Conservation (phyloP, 1,140 invertebrate species). For the Drosophila nikananu region DNA sequence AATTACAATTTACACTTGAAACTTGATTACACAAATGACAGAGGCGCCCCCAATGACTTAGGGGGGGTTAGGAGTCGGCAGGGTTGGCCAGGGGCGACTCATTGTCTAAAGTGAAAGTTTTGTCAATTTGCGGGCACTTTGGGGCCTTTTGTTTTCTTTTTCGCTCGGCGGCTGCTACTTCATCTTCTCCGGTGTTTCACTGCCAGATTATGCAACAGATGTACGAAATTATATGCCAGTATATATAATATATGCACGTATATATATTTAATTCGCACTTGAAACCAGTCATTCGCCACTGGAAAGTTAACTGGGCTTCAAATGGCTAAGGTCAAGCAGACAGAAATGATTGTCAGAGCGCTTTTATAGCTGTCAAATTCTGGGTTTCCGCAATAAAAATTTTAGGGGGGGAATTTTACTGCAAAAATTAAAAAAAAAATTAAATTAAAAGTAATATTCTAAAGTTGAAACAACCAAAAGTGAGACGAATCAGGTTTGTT, state of each 20-base stretch:
- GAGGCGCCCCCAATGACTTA: conserved; percentile 12
- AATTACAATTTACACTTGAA: conserved; percentile 66
- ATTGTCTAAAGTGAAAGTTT: conserved; percentile 74
- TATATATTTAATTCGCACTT: conserved; percentile 32
- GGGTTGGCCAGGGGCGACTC: conserved; percentile 30
- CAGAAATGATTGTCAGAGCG: not conserved
- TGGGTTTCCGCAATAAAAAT: not conserved
- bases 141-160: conserved; percentile 35
- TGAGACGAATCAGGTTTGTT: conserved; percentile 2
- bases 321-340: conserved; percentile 34
- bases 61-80: not conserved
- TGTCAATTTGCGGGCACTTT: conserved; percentile 58
- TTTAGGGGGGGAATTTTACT: not conserved
- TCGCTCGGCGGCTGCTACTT: conserved; percentile 15
- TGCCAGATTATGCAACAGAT: conserved; percentile 46
- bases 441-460: conserved; percentile 15
- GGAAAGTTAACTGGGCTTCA: conserved; percentile 18
- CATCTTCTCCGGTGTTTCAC: conserved; percentile 35
- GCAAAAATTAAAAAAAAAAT: not conserved
- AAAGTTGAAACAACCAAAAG: conserved; percentile 1
- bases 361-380: not conserved
- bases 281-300: conserved; percentile 24
- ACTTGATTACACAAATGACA: conserved; percentile 61
- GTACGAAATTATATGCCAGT: conserved; percentile 30
- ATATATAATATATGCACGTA: conserved; percentile 8